Conservation (phyloP, 1,140 invertebrate species). For the Nebria ingens region DNA sequence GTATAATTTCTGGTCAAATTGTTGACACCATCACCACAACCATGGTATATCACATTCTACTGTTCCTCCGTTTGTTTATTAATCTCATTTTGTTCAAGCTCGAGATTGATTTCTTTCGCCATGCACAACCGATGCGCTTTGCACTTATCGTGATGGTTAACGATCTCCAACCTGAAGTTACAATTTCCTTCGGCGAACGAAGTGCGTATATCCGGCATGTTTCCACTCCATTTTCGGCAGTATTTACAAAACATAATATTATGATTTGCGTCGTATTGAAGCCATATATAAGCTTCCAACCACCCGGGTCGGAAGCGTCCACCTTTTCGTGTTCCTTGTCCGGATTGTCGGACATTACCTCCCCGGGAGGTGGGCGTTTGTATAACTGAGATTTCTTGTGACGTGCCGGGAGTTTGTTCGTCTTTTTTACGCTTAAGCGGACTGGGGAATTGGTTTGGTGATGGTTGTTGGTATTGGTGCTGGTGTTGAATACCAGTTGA, state of each 20-base stretch:
- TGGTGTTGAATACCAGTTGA: slow-evolving; percentile 4
- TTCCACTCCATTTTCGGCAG: slow-evolving; percentile 58
- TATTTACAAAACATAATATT: slow-evolving; percentile 64
- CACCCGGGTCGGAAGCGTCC: slow-evolving; percentile 52
- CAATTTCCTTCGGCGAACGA: slow-evolving; percentile 64
- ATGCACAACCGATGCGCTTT: slow-evolving; percentile 59
- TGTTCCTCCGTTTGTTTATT: no score
- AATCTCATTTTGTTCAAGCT: no score
- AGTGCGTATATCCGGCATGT: slow-evolving; percentile 56
- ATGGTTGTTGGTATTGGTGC: slow-evolving; percentile 17
- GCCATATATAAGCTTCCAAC: slow-evolving; percentile 54
- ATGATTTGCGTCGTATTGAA: slow-evolving; percentile 51
- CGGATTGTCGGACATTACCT: slow-evolving; percentile 4
- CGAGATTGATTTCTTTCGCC: slow-evolving; percentile 34
- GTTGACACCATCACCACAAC: no score
- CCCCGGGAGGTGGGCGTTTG: slow-evolving; percentile 24
- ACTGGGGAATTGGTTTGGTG: slow-evolving; percentile 16
- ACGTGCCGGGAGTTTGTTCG: neutral
- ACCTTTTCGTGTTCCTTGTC: slow-evolving; percentile 38
- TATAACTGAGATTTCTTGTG: slow-evolving; percentile 37
- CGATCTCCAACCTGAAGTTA: slow-evolving; percentile 62
- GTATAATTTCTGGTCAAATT: no score
- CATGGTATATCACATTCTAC: no score
- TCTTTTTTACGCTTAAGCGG: neutral
- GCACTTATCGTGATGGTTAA: slow-evolving; percentile 65